Evolutionary conservation across 2,888 invertebrate genomes (phyloP), one percentile per base, ranked within the genome.

Genomic region (Parnassius orleans): DNA sequence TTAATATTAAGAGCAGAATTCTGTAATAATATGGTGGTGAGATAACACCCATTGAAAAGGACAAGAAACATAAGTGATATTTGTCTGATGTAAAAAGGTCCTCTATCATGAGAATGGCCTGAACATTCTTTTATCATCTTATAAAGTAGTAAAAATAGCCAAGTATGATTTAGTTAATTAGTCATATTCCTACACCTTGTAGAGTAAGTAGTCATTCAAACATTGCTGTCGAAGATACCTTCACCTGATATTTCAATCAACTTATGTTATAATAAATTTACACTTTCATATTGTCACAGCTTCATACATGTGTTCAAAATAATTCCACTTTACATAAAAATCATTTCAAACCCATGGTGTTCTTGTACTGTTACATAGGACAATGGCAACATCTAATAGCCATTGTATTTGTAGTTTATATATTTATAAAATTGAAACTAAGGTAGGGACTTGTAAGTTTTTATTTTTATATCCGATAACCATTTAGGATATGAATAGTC

Each of bases 381-480:
- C 66, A 64, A 64, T 61, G 65, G 63, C 57, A 53, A 62, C 57
- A 60, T 64, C 65, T 57, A 57, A 57, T 53, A 67, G 64, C 66
- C 68, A 54, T 58, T 65, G 53, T 60, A 58, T 62, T 61, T 63
- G 63, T 61, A 64, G 57, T 65, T 63, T 62, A 60, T 69, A 69
- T 70, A 71, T 69, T 69, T 70, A 71, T 63, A 67, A 68, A 71
- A 56, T 67, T 65, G 65, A 61, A 69, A 69, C 42, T 70, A 71
- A 65, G 68, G 58, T 72, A 69, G 68, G 72, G 72, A 77, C 79
- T 77, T 77, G 75, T 86, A 86, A 80, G 79, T 88, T 87, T 86
- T 87, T 87, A 87, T 87, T 87, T 88, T 88, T 89, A 86, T 88
- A 88, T 87, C 78, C 73, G 79, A 78, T 78, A 75, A 76, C 72